Evolutionary conservation across 2,888 invertebrate species (phyloP), one percentile per base, ranked within the genome.

Genomic region (Melanchra persicariae): DNA sequence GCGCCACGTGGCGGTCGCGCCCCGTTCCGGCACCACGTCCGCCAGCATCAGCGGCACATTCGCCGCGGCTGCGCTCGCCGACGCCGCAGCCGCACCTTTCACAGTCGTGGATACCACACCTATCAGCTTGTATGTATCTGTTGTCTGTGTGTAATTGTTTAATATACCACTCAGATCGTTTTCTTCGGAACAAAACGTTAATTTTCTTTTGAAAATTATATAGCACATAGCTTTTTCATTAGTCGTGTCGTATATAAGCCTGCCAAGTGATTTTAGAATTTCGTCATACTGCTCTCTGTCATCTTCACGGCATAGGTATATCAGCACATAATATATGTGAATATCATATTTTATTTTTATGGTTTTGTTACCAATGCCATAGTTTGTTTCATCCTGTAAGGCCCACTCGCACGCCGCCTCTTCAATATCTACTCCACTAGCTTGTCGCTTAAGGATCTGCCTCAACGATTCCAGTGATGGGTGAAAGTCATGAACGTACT

Each of bases 21-120:
- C 55, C 2, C 63, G 73, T 7, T 69, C 47, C 9, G 63, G 62
- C 62, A 69, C 72, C 74, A 63, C 74, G 67, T 81, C 85, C 68
- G 81, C 82, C 43, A 80, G 69, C 43, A 81, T 52, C 54, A 87
- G 66, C 60, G 84, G 85, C 57, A 83, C 61, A 26, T 6, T 17
- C 12, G 22, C 15, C 7, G 30, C 51, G 34, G 34, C 43, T 12
- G 84, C 77, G 15, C 37, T 7, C 7, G 40, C 40, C n/a, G 77
- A 69, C 43, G 74, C 80, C 19, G 64, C 73, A 37, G 10, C 60
- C 34, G 54, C 62, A 30, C 54, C 66, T 24, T 74, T 60, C 22
- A 52, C 47, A 7, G 58, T 19, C 60, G 73, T 61, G 40, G 76
- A 77, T 22, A 77, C 77, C 40, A 34, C 51, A 7, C 82, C 80